A percentile compares a stretch with the other conserved stretches of the same genome.
These are phyloP conservation scores for Eueremaeus valkanovi DNA, from an alignment of 2,888 invertebrate species.

Conservation along the genomic window DNA sequence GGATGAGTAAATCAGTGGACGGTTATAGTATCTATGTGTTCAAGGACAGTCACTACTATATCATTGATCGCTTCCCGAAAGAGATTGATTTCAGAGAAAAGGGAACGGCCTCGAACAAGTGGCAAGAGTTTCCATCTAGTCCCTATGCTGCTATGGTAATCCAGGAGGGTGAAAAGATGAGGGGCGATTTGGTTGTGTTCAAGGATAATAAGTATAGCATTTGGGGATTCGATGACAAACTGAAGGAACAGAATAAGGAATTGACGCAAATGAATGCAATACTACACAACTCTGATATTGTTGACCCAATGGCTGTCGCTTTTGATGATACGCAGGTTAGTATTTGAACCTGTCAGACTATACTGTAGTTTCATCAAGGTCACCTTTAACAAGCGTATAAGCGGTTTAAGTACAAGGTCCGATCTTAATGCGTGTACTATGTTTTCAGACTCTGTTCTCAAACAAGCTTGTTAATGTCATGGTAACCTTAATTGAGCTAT, in stretches of 20 bases:
- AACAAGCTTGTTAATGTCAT: no score
- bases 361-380: no score
- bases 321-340: constrained; percentile 14
- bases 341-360: no score
- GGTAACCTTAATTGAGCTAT: no score
- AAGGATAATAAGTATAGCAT: neutral
- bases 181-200: neutral
- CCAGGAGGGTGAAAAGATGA: neutral
- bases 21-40: no score
- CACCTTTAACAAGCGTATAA: no score
- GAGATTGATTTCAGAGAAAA: neutral
- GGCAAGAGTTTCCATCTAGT: neutral
- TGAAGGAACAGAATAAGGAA: neutral
- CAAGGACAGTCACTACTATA: neutral
- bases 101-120: neutral
- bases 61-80: neutral
- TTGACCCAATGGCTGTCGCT: constrained; percentile 5
- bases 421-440: no score
- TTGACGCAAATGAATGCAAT: neutral
- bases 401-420: no score
- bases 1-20: no score
- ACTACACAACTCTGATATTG: neutral
- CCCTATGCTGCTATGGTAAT: neutral
- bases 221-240: neutral
- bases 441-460: no score